phyloP scores from a whole-genome alignment of 2,113 vertebrate species.

The Ictalurus punctatus region DNA sequence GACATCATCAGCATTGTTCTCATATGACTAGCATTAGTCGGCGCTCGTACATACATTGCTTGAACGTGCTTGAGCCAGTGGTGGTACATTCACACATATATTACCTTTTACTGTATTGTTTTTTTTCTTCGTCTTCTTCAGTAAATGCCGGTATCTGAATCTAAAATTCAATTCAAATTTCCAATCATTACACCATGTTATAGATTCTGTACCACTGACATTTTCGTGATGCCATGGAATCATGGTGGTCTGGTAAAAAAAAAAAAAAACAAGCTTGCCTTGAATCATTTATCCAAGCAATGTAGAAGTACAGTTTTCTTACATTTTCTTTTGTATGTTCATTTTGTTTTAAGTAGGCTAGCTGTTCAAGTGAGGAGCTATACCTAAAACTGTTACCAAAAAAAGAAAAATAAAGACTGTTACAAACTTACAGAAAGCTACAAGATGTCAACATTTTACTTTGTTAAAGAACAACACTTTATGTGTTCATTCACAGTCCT shows the following conservation, averaged over 20 bases:
- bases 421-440: neutral
- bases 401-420: neutral
- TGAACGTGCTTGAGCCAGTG: neutral
- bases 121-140: neutral
- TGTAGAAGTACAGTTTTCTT: neutral
- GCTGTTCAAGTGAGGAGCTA: too few species aligned
- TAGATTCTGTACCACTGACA: neutral
- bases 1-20: constrained; percentile 10
- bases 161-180: neutral
- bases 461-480: too few species aligned
- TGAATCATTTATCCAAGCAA: neutral
- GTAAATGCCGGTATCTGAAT: neutral
- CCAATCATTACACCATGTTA: neutral
- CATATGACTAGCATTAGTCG: neutral
- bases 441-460: neutral
- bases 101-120: neutral
- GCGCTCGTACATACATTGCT: neutral
- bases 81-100: neutral
- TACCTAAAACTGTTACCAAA: neutral
- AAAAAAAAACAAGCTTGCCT: neutral
- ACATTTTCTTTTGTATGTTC: neutral
- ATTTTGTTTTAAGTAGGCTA: neutral
- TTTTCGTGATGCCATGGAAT: neutral
- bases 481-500: neutral
- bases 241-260: neutral